Conservation (phyloP, 2,888 invertebrate genomes). For the Cryptus armator region DNA sequence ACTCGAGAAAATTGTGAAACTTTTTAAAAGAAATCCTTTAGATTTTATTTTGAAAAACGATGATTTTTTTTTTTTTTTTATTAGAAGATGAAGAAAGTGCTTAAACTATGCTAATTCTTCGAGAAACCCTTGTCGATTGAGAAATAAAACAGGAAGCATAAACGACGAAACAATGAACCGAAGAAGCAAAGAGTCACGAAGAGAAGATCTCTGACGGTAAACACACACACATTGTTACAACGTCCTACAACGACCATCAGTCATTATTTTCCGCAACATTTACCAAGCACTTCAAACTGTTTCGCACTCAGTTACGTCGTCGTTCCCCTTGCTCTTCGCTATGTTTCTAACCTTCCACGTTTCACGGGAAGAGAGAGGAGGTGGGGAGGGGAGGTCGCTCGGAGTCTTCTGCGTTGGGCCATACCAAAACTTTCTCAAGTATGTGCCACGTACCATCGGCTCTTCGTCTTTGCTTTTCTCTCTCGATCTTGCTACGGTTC, state of each 20-base stretch:
- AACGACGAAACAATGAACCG: conserved; percentile 59
- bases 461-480: conserved; percentile 57
- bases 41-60: neutral
- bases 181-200: conserved; percentile 68
- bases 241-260: conserved; percentile 80
- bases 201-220: conserved; percentile 24
- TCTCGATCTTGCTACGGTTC: conserved; percentile 13
- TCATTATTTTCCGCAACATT: conserved; percentile 85
- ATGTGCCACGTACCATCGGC: conserved; percentile 79
- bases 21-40: neutral
- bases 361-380: neutral
- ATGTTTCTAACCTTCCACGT: conserved; percentile 17
- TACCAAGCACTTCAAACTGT: conserved; percentile 84
- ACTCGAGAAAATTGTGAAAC: neutral
- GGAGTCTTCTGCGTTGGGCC: conserved; percentile 67
- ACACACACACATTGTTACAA: conserved; percentile 50
- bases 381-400: no score
- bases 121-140: conserved; percentile 44
- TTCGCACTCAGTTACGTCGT: conserved; percentile 81
- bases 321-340: conserved; percentile 53
- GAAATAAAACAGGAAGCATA: conserved; percentile 74
- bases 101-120: conserved; percentile 2
- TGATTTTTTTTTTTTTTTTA: neutral
- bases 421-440: conserved; percentile 83
- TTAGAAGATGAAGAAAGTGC: conserved; percentile 6